Percentiles rank a stretch among this genome's conserved stretches.
Evolutionary conservation across 35 echinoderm and acorn worm species (phyloP).

Genomic region (Eucidaris tribuloides): DNA sequence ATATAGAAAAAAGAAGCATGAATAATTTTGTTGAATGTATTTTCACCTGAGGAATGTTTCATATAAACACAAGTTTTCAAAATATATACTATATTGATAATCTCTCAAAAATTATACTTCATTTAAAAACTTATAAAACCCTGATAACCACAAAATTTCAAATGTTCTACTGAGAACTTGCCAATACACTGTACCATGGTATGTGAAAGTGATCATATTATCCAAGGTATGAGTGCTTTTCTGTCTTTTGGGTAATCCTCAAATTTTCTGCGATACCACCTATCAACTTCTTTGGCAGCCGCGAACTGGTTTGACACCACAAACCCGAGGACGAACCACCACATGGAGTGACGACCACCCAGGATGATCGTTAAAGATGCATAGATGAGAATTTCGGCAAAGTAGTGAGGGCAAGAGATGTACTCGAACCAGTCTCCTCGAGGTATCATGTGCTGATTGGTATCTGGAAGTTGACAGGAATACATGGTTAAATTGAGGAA

Average conservation of each 20-base stretch:
- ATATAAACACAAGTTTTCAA: no score
- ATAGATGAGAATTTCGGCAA: slow-evolving; percentile 84
- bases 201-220: no score
- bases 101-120: no score
- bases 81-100: no score
- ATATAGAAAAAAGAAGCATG: no score
- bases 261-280: slow-evolving; percentile 78
- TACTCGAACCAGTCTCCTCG: slow-evolving; percentile 93
- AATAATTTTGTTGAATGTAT: no score
- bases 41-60: no score
- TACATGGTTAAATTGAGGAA: no score
- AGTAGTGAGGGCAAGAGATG: slow-evolving; percentile 88
- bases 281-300: slow-evolving; percentile 38
- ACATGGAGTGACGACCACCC: slow-evolving; percentile 53
- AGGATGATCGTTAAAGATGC: slow-evolving; percentile 39
- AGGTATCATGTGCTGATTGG: slow-evolving; percentile 81
- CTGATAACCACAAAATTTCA: no score
- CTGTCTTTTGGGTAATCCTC: slow-evolving; percentile 79
- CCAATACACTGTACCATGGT: no score
- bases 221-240: slow-evolving; percentile 78
- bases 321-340: slow-evolving; percentile 55
- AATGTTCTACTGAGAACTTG: no score
- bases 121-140: no score
- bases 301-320: slow-evolving; percentile 74
- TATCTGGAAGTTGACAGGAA: slow-evolving; percentile 47